Conservation (phyloP, 2,113 vertebrate species). For the Albula goreensis region DNA sequence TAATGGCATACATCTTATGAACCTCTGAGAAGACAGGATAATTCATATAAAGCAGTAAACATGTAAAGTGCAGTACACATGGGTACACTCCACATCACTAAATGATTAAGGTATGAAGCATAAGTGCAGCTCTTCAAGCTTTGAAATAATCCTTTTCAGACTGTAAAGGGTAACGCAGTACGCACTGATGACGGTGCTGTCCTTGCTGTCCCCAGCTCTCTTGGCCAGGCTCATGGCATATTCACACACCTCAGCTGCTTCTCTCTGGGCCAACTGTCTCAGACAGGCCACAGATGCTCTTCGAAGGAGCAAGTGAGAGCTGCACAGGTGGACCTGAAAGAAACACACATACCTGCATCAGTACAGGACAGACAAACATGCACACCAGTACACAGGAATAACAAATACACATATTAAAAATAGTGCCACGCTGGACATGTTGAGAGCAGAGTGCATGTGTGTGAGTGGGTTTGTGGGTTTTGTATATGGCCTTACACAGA, state of each 20-base stretch:
- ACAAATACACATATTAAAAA: background rate
- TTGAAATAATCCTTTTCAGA: too few relatives aligned
- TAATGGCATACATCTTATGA: too few relatives aligned
- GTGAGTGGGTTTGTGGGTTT: too few relatives aligned
- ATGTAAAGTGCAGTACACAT: too few relatives aligned
- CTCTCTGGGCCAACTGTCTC: slow-evolving; percentile 92
- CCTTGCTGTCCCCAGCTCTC: slow-evolving; percentile 82
- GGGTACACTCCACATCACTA: too few relatives aligned
- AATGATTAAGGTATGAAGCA: too few relatives aligned
- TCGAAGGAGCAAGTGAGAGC: slow-evolving; percentile 90
- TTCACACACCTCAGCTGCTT: slow-evolving; percentile 94
- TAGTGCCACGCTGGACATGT: too few relatives aligned
- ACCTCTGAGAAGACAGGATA: too few relatives aligned
- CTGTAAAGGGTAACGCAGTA: slow-evolving; percentile 28
- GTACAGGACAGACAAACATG: background rate
- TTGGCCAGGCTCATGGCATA: slow-evolving; percentile 95
- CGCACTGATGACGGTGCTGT: slow-evolving; percentile 82
- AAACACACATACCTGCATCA: background rate
- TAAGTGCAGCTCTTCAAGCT: too few relatives aligned
- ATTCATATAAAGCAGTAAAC: too few relatives aligned
- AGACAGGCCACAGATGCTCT: slow-evolving; percentile 93
- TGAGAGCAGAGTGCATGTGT: background rate
- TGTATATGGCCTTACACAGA: slow-evolving; percentile 76
- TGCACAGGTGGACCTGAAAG: slow-evolving; percentile 89
- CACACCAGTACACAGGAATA: background rate